Evolutionary conservation across 2,797 vertebrate genomes (phyloP).

Genomic region (Sebastes jordani): DNA sequence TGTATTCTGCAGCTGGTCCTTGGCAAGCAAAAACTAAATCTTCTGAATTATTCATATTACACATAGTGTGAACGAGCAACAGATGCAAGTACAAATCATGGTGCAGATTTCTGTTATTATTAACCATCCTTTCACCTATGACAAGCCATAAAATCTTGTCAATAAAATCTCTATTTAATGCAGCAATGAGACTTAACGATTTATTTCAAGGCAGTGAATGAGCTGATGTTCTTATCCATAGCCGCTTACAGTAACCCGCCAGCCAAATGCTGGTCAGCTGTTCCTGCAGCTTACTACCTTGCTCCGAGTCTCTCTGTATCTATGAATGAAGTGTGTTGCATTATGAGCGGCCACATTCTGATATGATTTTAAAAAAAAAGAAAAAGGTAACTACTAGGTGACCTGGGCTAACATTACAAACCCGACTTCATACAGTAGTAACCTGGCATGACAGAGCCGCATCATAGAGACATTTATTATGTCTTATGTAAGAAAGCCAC

Average conservation of each 20-base stretch:
- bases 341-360: not conserved
- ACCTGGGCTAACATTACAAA: not conserved
- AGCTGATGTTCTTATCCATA: constrained; percentile 10
- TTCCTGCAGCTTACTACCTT: constrained; percentile 18
- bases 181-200: not conserved
- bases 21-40: not conserved
- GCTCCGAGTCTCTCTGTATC: not conserved
- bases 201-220: not conserved
- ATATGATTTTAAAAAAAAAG: not conserved
- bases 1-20: not conserved
- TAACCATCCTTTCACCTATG: not conserved
- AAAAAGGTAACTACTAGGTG: not conserved
- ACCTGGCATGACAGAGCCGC: not conserved
- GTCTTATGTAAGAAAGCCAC: not conserved
- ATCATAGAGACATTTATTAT: not conserved
- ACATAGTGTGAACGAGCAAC: not conserved
- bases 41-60: not conserved
- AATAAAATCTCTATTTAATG: not conserved
- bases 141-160: not conserved
- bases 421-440: not conserved
- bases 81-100: not conserved
- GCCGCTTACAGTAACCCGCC: not conserved
- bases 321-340: not conserved
- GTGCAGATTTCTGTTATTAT: not conserved
- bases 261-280: constrained; percentile 25